Percentiles rank a stretch among this genome's conserved stretches.
These are phyloP conservation scores for Rhabdornis inornatus DNA, from an alignment of 2,113 vertebrate species.

Conservation along the genomic window DNA sequence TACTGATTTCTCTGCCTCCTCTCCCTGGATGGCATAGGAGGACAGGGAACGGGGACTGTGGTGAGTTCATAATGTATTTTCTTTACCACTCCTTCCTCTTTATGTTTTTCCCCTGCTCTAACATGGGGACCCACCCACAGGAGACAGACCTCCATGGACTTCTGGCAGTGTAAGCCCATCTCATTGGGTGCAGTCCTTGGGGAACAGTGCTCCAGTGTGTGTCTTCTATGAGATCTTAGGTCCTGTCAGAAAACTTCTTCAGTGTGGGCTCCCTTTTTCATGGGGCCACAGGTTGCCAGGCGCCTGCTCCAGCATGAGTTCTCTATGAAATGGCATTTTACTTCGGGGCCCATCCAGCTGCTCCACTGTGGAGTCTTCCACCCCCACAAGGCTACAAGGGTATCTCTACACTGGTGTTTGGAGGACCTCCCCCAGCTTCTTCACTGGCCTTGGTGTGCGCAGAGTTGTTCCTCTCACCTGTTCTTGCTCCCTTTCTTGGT, in stretches of 20 bases:
- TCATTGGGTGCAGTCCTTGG: neutral
- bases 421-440: neutral
- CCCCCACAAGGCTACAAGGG: neutral
- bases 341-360: neutral
- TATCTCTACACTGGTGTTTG: fast-evolving
- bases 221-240: neutral
- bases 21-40: fast-evolving
- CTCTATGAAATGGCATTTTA: neutral
- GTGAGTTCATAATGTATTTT: neutral
- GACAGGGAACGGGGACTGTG: fast-evolving
- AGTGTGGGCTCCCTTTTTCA: fast-evolving
- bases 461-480: neutral
- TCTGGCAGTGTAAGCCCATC: neutral
- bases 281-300: neutral
- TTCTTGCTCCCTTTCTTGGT: neutral
- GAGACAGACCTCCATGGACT: neutral
- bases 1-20: neutral
- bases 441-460: neutral
- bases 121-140: fast-evolving
- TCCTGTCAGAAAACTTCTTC: neutral
- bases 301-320: neutral
- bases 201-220: neutral
- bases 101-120: fast-evolving
- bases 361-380: fast-evolving
- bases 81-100: neutral